Conservation (phyloP, 2,797 vertebrate species). For the Tragopan temminckii region DNA sequence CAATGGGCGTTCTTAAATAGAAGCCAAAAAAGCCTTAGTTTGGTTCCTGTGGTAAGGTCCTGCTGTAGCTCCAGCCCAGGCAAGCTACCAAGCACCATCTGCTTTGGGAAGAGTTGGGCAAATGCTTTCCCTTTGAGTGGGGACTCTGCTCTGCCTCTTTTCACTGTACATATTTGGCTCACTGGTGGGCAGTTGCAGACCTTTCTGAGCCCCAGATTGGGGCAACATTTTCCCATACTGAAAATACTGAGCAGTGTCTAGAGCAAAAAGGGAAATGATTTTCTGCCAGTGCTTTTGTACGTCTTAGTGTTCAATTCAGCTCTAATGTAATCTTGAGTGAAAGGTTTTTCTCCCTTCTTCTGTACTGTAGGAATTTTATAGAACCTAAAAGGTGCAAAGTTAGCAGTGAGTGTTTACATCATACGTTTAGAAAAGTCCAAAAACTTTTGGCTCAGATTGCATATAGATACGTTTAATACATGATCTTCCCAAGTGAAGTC, state of each 20-base stretch:
- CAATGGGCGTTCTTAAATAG: not conserved
- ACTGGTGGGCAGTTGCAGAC: not conserved
- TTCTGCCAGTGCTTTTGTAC: not conserved
- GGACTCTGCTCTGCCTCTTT: not conserved
- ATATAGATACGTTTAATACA: not conserved
- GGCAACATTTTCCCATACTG: not conserved
- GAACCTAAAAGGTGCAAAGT: not conserved
- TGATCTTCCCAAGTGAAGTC: not conserved
- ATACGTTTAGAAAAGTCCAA: not conserved
- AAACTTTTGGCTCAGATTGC: not conserved
- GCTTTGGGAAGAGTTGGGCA: not conserved
- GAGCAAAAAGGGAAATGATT: not conserved
- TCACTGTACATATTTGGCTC: not conserved
- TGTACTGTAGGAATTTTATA: not conserved
- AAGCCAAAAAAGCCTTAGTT: not conserved
- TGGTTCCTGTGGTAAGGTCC: not conserved
- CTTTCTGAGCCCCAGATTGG: not conserved
- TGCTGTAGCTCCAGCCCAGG: not conserved
- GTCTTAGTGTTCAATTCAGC: not conserved
- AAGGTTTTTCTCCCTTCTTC: not conserved
- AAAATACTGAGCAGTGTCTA: not conserved
- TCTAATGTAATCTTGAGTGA: not conserved
- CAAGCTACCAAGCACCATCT: not conserved
- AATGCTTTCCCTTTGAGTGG: accelerated
- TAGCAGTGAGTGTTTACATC: not conserved